Conservation (phyloP, 2,797 vertebrate species). For the Mico argentatus region DNA sequence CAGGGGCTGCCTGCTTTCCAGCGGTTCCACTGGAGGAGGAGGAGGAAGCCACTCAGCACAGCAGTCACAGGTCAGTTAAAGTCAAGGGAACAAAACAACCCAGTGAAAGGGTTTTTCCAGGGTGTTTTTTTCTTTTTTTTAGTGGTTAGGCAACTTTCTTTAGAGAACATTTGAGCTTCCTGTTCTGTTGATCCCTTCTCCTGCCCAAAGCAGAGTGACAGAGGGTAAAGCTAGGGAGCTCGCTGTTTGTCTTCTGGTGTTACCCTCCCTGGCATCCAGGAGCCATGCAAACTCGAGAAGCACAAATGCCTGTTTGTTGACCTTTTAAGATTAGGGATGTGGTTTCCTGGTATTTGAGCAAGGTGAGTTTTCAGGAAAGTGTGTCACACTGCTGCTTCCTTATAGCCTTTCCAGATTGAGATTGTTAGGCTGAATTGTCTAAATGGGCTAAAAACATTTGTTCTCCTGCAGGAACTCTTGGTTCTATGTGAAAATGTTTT, state of each 20-base stretch:
- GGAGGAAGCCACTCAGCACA: neutral
- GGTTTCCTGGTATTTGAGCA: neutral
- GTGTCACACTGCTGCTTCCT: neutral
- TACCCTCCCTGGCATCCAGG: neutral
- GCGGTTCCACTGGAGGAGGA: rapidly evolving
- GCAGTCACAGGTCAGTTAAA: neutral
- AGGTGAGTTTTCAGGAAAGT: neutral
- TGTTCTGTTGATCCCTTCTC: neutral
- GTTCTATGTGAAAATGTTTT: neutral
- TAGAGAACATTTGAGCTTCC: neutral
- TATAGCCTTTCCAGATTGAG: neutral
- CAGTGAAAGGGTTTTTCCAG: neutral
- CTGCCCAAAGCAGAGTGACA: neutral
- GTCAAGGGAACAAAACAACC: neutral
- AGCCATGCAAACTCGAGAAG: neutral
- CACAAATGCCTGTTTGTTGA: neutral
- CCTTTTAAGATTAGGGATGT: neutral
- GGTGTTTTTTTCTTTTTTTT: neutral
- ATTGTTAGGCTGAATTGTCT: neutral
- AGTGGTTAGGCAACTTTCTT: neutral
- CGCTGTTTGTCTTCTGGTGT: neutral
- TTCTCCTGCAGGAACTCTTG: neutral
- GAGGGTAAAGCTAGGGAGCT: neutral
- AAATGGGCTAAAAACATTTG: neutral
- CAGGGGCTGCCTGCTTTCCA: neutral